These are phyloP conservation scores for Syncerus caffer DNA, from an alignment of 2,797 vertebrate species.

Conservation along the genomic window DNA sequence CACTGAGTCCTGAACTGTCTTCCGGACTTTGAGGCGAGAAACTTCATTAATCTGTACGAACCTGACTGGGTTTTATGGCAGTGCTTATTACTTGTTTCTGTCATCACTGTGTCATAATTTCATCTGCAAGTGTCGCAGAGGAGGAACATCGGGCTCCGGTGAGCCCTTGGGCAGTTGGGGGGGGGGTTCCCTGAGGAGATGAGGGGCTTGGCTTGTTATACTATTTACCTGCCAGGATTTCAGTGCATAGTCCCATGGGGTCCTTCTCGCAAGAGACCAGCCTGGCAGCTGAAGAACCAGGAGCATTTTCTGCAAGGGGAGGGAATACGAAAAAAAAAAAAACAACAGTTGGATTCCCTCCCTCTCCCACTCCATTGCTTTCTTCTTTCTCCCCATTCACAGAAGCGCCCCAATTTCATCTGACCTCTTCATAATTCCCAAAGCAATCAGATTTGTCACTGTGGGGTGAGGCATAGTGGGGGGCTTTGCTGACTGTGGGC, in stretches of 20 bases:
- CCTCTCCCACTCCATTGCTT: not conserved
- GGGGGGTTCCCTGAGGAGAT: not conserved
- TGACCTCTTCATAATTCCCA: slow-evolving; percentile 32
- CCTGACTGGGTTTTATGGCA: not conserved
- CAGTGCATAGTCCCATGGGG: not conserved
- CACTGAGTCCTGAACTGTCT: slow-evolving; percentile 61
- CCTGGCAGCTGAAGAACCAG: not conserved
- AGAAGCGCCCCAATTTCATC: not conserved
- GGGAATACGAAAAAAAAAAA: not conserved
- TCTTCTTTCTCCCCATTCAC: not conserved
- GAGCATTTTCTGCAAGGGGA: not conserved
- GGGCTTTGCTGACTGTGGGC: not conserved
- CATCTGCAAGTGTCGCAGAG: not conserved
- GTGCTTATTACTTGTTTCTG: not conserved
- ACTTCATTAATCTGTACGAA: slow-evolving; percentile 55
- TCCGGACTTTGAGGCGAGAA: slow-evolving; percentile 54
- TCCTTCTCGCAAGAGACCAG: not conserved
- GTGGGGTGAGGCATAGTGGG: not conserved
- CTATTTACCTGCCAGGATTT: not conserved
- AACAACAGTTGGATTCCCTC: not conserved
- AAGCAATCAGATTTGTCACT: slow-evolving; percentile 35
- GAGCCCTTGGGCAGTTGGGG: not conserved
- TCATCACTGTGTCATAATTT: not conserved
- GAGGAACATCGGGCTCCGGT: not conserved
- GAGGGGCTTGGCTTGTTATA: not conserved